Base-by-base conservation (phyloP, 2,113 vertebrate species). In the Australoheros scitulus region DNA sequence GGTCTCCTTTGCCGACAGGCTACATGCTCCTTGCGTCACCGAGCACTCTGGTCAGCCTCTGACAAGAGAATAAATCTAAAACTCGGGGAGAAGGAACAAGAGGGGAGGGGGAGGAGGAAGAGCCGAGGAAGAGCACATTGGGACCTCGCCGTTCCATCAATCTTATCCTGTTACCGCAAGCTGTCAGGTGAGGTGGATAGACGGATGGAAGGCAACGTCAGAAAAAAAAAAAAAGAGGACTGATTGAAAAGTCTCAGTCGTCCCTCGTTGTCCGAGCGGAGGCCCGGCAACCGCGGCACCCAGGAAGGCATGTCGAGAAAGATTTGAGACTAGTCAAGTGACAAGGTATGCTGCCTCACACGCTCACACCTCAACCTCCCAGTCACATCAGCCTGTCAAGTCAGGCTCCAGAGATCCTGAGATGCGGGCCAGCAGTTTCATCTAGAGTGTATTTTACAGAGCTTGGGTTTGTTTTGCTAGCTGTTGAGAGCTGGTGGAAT, bases 21-120 rank as follows among this genome's bases (percentile, higher is more conserved):
- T 79, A 74, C 82, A 89, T 85, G 91, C 84, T 91, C 79, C 80
- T 79, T 43, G 70, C 77, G 80, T 89, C 88, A 85, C 75, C n/a
- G 72, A 92, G 78, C 77, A 64, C 84, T 91, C 68, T 78, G 88
- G 91, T 94, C 92, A 83, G 88, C 70, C 41, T 77, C 80, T 93
- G 93, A 94, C 94, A 93, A 86, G 89, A 87, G 80, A 89, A 93
- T 93, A 94, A 93, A 96, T 94, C 85, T 92, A 36, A 83, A 60
- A 80, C 52, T 80, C 17, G 0, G 59, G 76, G 38, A 81, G 61
- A 76, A 22, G 38, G 50, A 77, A 65, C 1, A 2, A 55, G 50
- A 61, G 82, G 50, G n/a, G 64, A 59, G 36, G 72, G 61, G 32
- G 85, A 77, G 75, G 79, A 80, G 70, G 84, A 88, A 36, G 75